These are phyloP conservation scores for Pentalonia nigronervosa DNA, from an alignment of 1,140 invertebrate genomes.

Conservation along the genomic window DNA sequence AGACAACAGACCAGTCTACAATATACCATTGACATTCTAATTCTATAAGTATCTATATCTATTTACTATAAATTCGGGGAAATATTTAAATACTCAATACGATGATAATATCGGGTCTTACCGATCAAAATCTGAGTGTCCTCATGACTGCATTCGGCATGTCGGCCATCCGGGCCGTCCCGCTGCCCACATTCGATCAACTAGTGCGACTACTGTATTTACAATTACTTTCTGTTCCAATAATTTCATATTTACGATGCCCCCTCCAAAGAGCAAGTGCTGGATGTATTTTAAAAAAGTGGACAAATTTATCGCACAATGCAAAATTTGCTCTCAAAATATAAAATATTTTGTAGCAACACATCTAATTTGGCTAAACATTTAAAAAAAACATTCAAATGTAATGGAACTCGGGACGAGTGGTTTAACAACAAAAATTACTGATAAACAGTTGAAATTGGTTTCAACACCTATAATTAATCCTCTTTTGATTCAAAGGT, in stretches of 20 bases:
- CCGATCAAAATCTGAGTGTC: neutral
- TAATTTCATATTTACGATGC: too few species aligned
- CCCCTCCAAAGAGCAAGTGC: too few species aligned
- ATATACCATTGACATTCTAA: too few species aligned
- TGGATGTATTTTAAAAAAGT: conserved; percentile 42
- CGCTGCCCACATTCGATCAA: neutral
- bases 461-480: conserved; percentile 21
- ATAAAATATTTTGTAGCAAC: conserved; percentile 37
- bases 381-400: conserved; percentile 30
- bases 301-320: conserved; percentile 11
- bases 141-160: conserved; percentile 16
- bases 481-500: neutral
- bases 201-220: too few species aligned
- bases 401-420: neutral
- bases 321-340: conserved; percentile 22
- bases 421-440: conserved; percentile 1
- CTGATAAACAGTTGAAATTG: conserved; percentile 2
- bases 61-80: neutral
- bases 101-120: neutral
- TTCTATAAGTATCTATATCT: too few species aligned
- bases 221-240: too few species aligned
- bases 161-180: too few species aligned
- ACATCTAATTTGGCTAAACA: conserved; percentile 32
- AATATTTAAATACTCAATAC: neutral
- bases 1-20: too few species aligned